phyloP scores from a whole-genome alignment of 2,888 invertebrate genomes.

The Limnephilus marmoratus region DNA sequence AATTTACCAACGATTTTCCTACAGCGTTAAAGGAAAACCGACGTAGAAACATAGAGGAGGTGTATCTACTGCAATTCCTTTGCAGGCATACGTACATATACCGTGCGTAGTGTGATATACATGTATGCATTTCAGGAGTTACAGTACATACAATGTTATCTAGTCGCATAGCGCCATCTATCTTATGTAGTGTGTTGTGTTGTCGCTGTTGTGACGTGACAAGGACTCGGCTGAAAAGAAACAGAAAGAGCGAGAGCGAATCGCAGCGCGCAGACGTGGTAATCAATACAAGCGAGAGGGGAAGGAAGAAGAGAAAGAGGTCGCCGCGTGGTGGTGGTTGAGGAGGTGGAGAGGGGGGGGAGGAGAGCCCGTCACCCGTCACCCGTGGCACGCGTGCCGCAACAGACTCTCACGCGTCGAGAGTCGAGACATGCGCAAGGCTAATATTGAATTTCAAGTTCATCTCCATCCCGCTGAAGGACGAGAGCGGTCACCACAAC shows the following conservation, averaged over 20 bases:
- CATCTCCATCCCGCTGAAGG: neutral
- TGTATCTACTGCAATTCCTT: neutral
- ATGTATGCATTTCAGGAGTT: neutral
- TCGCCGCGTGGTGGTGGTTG: neutral
- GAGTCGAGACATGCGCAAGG: neutral
- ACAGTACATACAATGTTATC: neutral
- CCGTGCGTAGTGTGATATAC: neutral
- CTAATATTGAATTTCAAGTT: conserved; percentile 2
- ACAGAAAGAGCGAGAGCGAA: conserved; percentile 62
- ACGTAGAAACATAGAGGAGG: neutral
- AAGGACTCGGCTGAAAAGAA: conserved; percentile 65
- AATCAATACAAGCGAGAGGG: conserved; percentile 54
- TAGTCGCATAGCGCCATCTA: neutral
- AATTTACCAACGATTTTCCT: neutral
- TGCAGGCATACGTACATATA: neutral
- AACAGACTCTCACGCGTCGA: too few relatives aligned
- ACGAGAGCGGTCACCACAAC: neutral
- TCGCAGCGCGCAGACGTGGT: conserved; percentile 56
- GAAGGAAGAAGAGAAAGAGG: neutral
- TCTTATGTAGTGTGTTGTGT: conserved; percentile 40
- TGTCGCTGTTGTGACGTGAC: conserved; percentile 66
- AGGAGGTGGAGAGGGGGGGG: too few relatives aligned
- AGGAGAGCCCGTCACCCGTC: conserved; percentile 36
- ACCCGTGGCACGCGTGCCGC: conserved; percentile 22
- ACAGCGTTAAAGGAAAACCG: neutral